Conservation (phyloP, 1,140 invertebrate species). For the Triops longicaudatus region DNA sequence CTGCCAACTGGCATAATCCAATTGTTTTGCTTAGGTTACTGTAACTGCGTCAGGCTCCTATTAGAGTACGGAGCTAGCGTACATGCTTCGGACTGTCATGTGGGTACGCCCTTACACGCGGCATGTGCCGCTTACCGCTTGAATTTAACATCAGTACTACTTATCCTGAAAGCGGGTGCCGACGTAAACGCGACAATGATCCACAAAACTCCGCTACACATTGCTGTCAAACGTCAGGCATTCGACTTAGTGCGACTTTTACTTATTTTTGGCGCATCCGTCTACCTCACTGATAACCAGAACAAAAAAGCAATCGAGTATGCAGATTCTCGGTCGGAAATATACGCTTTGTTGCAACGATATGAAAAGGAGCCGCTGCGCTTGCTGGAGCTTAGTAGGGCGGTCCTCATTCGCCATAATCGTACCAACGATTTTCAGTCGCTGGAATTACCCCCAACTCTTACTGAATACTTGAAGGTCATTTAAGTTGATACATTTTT, state of each 20-base stretch:
- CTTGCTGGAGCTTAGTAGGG: conserved; percentile 16
- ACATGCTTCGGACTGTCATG: conserved; percentile 24
- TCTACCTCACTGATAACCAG: conserved; percentile 21
- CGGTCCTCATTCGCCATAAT: conserved; percentile 13
- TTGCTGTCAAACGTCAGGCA: conserved; percentile 20
- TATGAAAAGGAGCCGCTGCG: conserved; percentile 21
- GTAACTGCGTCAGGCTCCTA: conserved; percentile 19
- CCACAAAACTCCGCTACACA: conserved; percentile 25
- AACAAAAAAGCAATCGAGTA: conserved; percentile 16
- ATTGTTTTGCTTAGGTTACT: conserved; percentile 19
- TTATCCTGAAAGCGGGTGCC: conserved; percentile 23
- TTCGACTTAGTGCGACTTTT: conserved; percentile 20
- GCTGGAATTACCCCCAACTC: conserved; percentile 14
- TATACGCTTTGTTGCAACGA: not conserved
- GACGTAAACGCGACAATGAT: conserved; percentile 27
- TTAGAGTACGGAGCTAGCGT: conserved; percentile 24
- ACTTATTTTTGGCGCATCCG: conserved; percentile 24
- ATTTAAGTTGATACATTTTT: conserved; percentile 8
- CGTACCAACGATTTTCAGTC: not conserved
- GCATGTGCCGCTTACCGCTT: conserved; percentile 27
- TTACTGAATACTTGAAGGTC: conserved; percentile 13
- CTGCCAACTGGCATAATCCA: not conserved
- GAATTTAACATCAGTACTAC: conserved; percentile 20
- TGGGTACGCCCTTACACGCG: conserved; percentile 26
- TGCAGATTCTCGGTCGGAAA: not conserved